Evolutionary conservation across 2,888 invertebrate genomes (phyloP).

Genomic region (Steinernema hermaphroditum): DNA sequence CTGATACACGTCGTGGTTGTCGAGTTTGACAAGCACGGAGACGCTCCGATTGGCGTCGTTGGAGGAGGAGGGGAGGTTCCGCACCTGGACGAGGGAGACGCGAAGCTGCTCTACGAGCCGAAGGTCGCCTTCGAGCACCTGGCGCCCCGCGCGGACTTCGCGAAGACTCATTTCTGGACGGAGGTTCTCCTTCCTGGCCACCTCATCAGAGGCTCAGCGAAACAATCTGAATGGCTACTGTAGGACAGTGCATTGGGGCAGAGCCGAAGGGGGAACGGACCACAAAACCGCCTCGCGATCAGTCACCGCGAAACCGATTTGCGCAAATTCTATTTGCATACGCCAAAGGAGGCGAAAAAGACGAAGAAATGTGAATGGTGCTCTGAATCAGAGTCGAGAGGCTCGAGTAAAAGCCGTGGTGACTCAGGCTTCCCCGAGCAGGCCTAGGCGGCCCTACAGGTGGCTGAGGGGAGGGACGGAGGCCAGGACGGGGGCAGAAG

Average conservation of each 20-base stretch:
- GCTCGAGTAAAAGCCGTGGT: not conserved
- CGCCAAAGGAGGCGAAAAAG: not conserved
- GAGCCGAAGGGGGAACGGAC: no score
- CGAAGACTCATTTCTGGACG: constrained; percentile 21
- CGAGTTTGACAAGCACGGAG: constrained; percentile 9
- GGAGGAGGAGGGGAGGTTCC: constrained; percentile 20
- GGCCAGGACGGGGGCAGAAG: not conserved
- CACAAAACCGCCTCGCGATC: not conserved
- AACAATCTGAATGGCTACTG: not conserved
- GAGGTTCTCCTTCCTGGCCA: not conserved
- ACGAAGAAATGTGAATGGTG: not conserved
- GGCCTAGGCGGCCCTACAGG: not conserved
- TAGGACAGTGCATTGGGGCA: no score
- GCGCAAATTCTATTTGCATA: not conserved
- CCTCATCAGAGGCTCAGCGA: constrained; percentile 15
- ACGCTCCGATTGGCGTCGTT: constrained; percentile 4
- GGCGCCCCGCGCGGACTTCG: constrained; percentile 17
- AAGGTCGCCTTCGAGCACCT: constrained; percentile 19
- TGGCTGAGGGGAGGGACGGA: not conserved
- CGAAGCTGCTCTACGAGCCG: constrained; percentile 11
- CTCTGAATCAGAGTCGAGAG: not conserved
- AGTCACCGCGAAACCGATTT: not conserved
- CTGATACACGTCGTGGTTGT: constrained; percentile 21
- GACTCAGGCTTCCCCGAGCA: not conserved
- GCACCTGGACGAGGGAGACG: constrained; percentile 12